Evolutionary conservation across 2,113 vertebrate genomes (phyloP).

Genomic region (Acrocephalus arundinaceus): DNA sequence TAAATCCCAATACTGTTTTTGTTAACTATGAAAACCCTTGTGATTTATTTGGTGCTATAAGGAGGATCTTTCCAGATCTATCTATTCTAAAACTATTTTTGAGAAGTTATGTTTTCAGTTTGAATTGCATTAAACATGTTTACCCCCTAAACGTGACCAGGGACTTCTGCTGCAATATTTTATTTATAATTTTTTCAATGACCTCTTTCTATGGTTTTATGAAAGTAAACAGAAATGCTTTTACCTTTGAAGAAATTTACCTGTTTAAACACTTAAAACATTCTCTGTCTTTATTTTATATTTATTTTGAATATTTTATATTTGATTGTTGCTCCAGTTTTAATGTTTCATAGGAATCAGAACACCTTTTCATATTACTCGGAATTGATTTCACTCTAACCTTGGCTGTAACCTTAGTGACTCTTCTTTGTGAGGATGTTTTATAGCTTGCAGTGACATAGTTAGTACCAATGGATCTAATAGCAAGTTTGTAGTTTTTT

Average conservation of each 20-base stretch:
- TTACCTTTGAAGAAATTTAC: not conserved
- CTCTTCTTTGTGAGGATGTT: not conserved
- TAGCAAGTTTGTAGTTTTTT: not conserved
- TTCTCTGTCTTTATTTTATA: not conserved
- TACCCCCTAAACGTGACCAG: not conserved
- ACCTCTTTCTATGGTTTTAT: not conserved
- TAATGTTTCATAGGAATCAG: slow-evolving; percentile 9
- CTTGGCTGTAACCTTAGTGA: not conserved
- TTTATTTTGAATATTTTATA: not conserved
- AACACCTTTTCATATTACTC: not conserved
- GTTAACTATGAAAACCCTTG: not conserved
- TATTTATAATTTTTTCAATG: not conserved
- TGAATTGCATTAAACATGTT: not conserved
- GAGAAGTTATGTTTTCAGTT: not conserved
- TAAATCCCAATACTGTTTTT: not conserved
- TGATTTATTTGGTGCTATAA: not conserved
- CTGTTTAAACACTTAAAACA: not conserved
- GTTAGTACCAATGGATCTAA: not conserved
- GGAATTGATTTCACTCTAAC: not conserved
- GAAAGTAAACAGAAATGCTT: not conserved
- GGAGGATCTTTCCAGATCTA: not conserved
- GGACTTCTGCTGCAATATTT: not conserved
- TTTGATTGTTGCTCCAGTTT: not conserved
- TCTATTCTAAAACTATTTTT: not conserved
- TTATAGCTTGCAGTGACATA: not conserved